phyloP scores from a whole-genome alignment of 2,888 invertebrate species.

The Chalcis sispes region DNA sequence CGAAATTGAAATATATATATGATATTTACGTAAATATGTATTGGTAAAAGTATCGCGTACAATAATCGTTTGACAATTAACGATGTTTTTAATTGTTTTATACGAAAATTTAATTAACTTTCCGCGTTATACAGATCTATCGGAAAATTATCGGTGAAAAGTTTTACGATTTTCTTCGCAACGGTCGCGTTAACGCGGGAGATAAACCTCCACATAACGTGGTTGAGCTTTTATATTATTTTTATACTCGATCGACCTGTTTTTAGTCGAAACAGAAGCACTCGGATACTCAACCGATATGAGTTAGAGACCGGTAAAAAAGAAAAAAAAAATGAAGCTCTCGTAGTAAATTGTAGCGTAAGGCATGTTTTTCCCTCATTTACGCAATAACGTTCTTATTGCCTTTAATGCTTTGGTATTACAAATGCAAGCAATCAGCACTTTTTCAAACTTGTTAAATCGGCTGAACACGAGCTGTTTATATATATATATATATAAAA shows the following conservation, averaged over 20 bases:
- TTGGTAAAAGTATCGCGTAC: no score
- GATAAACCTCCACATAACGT: no score
- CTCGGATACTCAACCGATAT: slow-evolving; percentile 24
- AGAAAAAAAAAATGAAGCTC: no score
- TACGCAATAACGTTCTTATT: slow-evolving; percentile 6
- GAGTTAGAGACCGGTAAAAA: neutral
- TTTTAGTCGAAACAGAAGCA: slow-evolving; percentile 10
- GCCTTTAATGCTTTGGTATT: neutral
- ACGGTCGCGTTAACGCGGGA: no score
- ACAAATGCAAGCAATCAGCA: slow-evolving; percentile 26
- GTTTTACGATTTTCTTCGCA: no score
- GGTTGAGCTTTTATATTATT: no score
- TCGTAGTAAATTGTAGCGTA: slow-evolving; percentile 26
- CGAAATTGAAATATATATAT: no score
- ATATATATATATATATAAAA: no score
- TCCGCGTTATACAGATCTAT: neutral
- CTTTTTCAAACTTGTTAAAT: slow-evolving; percentile 40
- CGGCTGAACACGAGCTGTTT: slow-evolving; percentile 13
- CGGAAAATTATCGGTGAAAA: no score
- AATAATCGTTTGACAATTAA: neutral
- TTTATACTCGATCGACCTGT: neutral
- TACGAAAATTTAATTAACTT: neutral
- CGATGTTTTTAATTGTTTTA: neutral
- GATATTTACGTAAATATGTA: no score
- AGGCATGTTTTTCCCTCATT: slow-evolving; percentile 30